Base-by-base conservation (phyloP, 1,140 invertebrate genomes). In the Zelostemma sp. region DNA sequence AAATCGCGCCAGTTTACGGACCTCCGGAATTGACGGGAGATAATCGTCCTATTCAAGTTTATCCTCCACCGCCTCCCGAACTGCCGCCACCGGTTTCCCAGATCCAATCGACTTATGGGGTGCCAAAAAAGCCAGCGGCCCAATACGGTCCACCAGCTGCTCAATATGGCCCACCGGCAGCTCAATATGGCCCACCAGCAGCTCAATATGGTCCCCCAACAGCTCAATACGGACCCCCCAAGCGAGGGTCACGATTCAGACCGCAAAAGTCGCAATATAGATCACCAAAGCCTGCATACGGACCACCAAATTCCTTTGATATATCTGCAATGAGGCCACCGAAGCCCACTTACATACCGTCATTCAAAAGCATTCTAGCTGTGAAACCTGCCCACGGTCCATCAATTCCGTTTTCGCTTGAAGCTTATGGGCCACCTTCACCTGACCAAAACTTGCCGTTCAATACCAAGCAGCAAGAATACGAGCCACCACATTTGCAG, bases 131-230 rank as follows among this genome's bases (percentile, higher is more conserved):
- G 45, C 76, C 80, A 50, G 68, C 68, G 51, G 71, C 73, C 1
- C 63, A 55, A 43, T 75, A 68, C 55, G 50, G 45, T 48, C 57
- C 60, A 41, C 71, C 65, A 25, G 53, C 72, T 17, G 49, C 59
- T 4, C 56, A 61, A 14, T 77, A 79, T 51, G 81, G 80, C 6
- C 79, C 80, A 14, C 79, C 83, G 8, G 83, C 88, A 70, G 66
- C 77, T 3, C 59, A 71, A 14, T 88, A 86, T 21, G 78, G 86
- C 25, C 82, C 85, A 38, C 87, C 88, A 45, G 87, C 80, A 48
- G 56, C 70, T 14, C 45, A 58, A 16, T 72, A 84, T 55, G 80
- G 81, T 5, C 76, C 83, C 9, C 83, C 78, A 17, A 88, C 76
- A 59, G 65, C 9, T 45, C 86, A 60, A 9, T 40, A 38, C 48